Evolutionary conservation across 2,797 vertebrate species (phyloP).

Genomic region (Parotocinclus haroldoi): DNA sequence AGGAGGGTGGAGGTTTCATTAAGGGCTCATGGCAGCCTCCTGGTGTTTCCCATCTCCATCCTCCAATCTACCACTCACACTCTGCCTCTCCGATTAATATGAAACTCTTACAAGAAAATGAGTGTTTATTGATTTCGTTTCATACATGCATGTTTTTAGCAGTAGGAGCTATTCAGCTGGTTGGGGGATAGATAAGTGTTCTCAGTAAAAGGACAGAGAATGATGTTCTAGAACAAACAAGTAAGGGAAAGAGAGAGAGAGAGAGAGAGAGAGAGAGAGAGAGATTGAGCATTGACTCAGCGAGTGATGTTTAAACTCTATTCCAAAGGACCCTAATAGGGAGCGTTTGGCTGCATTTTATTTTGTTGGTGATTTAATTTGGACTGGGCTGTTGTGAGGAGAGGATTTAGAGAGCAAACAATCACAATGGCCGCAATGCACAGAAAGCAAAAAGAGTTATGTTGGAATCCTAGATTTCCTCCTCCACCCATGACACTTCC

Average conservation of each 20-base stretch:
- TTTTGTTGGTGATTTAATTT: slow-evolving; percentile 81
- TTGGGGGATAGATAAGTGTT: slow-evolving; percentile 83
- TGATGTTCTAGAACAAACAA: slow-evolving; percentile 61
- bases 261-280: slow-evolving; percentile 22
- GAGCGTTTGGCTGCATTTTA: slow-evolving; percentile 56
- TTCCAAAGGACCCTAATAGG: slow-evolving; percentile 77
- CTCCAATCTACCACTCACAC: slow-evolving; percentile 47
- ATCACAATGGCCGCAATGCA: slow-evolving; percentile 62
- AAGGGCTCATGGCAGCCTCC: slow-evolving; percentile 81
- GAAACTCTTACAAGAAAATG: slow-evolving; percentile 90
- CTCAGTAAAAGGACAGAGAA: slow-evolving; percentile 83
- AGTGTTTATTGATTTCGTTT: slow-evolving; percentile 91
- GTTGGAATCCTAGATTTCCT: slow-evolving; percentile 49
- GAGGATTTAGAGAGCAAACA: slow-evolving; percentile 70
- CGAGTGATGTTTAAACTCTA: slow-evolving; percentile 82
- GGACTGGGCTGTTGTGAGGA: slow-evolving; percentile 54
- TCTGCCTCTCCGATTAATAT: slow-evolving; percentile 85
- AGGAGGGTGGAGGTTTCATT: slow-evolving; percentile 74
- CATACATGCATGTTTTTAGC: slow-evolving; percentile 81
- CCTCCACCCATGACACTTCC: slow-evolving; percentile 49
- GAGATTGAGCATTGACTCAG: slow-evolving; percentile 75
- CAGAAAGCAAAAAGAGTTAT: slow-evolving; percentile 26
- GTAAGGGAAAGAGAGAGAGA: slow-evolving; percentile 60
- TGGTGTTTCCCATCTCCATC: slow-evolving; percentile 84
- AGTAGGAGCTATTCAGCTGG: slow-evolving; percentile 83